Conservation (phyloP, 23 tunicate species). For the Aplidium turbinatum region DNA sequence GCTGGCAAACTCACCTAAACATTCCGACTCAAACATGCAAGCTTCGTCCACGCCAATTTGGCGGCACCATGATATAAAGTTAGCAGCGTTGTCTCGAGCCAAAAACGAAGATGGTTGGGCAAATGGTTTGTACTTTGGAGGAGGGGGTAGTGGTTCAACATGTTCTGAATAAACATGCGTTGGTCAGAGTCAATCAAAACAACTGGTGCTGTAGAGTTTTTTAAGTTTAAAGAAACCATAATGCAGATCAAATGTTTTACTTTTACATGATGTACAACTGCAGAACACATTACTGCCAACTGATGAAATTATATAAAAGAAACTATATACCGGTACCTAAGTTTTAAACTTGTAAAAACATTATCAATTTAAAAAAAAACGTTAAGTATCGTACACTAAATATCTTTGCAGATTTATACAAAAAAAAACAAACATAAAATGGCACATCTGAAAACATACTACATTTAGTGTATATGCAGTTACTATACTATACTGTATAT, state of each 20-base stretch:
- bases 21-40: slow-evolving; percentile 83
- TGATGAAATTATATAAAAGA: too few relatives aligned
- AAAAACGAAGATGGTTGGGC: slow-evolving; percentile 80
- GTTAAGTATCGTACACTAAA: not conserved
- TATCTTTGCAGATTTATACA: not conserved
- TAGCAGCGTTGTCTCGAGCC: slow-evolving; percentile 84
- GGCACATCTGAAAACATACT: not conserved
- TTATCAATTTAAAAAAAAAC: not conserved
- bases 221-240: not conserved
- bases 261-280: too few relatives aligned
- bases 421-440: not conserved
- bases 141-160: slow-evolving; percentile 15
- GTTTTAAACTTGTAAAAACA: too few relatives aligned
- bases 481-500: too few relatives aligned
- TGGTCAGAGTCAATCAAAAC: not conserved
- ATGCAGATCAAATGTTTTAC: not conserved
- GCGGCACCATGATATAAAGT: slow-evolving; percentile 75
- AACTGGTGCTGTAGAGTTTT: not conserved
- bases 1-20: slow-evolving; percentile 51
- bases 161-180: not conserved
- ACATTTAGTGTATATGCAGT: too few relatives aligned
- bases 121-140: slow-evolving; percentile 51
- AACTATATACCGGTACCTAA: too few relatives aligned
- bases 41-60: slow-evolving; percentile 57
- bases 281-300: too few relatives aligned